Percentiles rank a stretch among this genome's conserved stretches.
Conservation (phyloP, 2,797 vertebrate genomes). For the Alfaro cultratus region DNA sequence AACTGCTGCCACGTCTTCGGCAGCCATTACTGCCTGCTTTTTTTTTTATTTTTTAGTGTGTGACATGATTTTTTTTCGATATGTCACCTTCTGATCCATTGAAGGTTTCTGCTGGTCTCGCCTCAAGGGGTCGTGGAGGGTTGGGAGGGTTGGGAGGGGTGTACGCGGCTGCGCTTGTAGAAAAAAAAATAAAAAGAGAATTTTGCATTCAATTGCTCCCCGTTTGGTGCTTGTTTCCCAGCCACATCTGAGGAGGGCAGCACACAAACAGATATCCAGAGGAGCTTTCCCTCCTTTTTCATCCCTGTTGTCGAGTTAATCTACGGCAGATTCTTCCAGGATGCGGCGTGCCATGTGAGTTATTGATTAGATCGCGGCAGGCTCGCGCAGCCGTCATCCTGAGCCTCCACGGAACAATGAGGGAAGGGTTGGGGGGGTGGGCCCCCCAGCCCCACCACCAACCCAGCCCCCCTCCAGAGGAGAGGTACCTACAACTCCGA, state of each 20-base stretch:
- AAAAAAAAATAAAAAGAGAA: slow-evolving; percentile 82
- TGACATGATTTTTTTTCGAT: slow-evolving; percentile 91
- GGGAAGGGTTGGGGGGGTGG: slow-evolving; percentile 41
- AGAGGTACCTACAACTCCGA: slow-evolving; percentile 71
- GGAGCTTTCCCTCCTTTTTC: slow-evolving; percentile 76
- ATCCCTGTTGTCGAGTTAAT: slow-evolving; percentile 88
- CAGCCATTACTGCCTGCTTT: slow-evolving; percentile 74
- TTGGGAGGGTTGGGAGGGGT: slow-evolving; percentile 78
- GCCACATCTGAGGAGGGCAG: slow-evolving; percentile 77
- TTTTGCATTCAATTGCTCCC: slow-evolving; percentile 91
- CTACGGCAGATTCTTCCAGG: slow-evolving; percentile 84
- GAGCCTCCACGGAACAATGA: slow-evolving; percentile 74
- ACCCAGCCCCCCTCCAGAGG: slow-evolving; percentile 55
- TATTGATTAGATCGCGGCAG: slow-evolving; percentile 78
- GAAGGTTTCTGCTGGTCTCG: slow-evolving; percentile 90
- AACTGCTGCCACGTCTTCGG: slow-evolving; percentile 76
- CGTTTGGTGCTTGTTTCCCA: slow-evolving; percentile 81
- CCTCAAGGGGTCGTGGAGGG: slow-evolving; percentile 87
- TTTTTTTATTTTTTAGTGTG: slow-evolving; percentile 66
- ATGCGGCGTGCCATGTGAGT: slow-evolving; percentile 84
- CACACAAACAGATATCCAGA: slow-evolving; percentile 86
- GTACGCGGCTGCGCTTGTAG: slow-evolving; percentile 70
- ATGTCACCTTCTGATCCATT: slow-evolving; percentile 95
- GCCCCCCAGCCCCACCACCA: too few relatives aligned
- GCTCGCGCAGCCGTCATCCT: slow-evolving; percentile 70